Evolutionary conservation across 2,888 invertebrate species (phyloP).

Genomic region (Sphinx pinastri): DNA sequence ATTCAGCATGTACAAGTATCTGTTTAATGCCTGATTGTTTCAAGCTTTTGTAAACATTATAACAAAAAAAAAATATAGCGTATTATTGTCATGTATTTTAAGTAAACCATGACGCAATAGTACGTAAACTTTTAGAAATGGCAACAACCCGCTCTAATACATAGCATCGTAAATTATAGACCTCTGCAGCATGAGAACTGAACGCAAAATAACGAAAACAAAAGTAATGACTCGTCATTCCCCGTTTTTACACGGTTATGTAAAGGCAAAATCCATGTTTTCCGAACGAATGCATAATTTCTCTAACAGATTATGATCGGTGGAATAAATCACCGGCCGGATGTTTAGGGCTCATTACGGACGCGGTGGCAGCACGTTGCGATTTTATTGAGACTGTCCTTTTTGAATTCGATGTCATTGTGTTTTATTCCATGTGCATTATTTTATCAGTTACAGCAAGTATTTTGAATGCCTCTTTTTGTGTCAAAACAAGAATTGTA

Average conservation of each 20-base stretch:
- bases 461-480: too few relatives aligned
- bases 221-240: not conserved
- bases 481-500: too few relatives aligned
- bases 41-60: too few relatives aligned
- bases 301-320: slow-evolving; percentile 36
- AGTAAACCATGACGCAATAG: too few relatives aligned
- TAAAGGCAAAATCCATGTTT: slow-evolving; percentile 23
- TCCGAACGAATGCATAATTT: slow-evolving; percentile 21
- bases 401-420: not conserved
- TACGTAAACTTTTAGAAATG: too few relatives aligned
- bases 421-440: too few relatives aligned
- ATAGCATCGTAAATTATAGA: not conserved
- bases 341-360: slow-evolving; percentile 32
- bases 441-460: too few relatives aligned
- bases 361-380: not conserved
- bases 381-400: not conserved
- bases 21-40: too few relatives aligned
- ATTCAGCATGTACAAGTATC: too few relatives aligned
- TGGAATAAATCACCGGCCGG: slow-evolving; percentile 37
- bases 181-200: not conserved
- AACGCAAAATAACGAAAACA: not conserved
- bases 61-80: too few relatives aligned
- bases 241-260: not conserved
- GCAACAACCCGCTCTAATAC: too few relatives aligned
- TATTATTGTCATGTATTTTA: too few relatives aligned